A percentile compares a stretch with the other conserved stretches of the same genome.
phyloP scores from a whole-genome alignment of 30 jellyfish, hydroid and myxozoan species.

The Catostylus mosaicus region DNA sequence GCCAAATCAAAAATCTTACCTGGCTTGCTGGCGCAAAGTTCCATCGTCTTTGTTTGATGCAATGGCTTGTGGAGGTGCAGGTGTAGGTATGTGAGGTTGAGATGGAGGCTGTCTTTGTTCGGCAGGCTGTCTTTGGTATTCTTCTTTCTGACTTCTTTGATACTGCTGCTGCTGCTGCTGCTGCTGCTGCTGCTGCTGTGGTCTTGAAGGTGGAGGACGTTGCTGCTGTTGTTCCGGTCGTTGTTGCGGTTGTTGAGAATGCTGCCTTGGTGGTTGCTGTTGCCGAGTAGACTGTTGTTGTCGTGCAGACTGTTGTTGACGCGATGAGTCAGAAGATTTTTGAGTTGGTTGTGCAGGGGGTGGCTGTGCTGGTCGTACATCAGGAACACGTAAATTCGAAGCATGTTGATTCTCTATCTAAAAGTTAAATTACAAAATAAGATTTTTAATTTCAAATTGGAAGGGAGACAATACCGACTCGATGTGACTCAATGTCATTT shows the following conservation, averaged over 20 bases:
- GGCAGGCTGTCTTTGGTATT: slow-evolving; percentile 3
- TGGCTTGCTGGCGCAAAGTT: slow-evolving; percentile 20
- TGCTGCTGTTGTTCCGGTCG: slow-evolving; percentile 9
- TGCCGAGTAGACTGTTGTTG: slow-evolving; percentile 7
- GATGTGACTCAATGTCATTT: too few relatives aligned
- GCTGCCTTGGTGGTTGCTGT: slow-evolving; percentile 18
- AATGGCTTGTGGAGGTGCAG: not conserved
- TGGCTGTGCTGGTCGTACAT: slow-evolving; percentile 27
- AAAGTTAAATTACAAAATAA: too few relatives aligned
- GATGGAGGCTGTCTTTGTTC: slow-evolving; percentile 13
- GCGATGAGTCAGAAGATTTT: slow-evolving; percentile 1
- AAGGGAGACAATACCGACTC: too few relatives aligned
- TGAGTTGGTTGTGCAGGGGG: not conserved
- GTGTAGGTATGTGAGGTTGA: not conserved
- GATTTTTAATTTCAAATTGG: too few relatives aligned
- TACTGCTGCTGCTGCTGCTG: slow-evolving; percentile 10
- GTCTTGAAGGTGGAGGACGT: slow-evolving; percentile 3
- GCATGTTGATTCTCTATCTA: slow-evolving; percentile 57
- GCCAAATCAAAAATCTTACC: not conserved
- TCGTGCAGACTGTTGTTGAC: slow-evolving; percentile 15
- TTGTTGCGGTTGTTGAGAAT: slow-evolving; percentile 3
- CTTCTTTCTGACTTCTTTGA: not conserved
- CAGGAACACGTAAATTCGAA: slow-evolving; percentile 56
- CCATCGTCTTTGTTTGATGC: slow-evolving; percentile 16
- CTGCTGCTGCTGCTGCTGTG: slow-evolving; percentile 14